phyloP scores from a whole-genome alignment of 1,140 invertebrate species.

The Eufriesea mexicana region DNA sequence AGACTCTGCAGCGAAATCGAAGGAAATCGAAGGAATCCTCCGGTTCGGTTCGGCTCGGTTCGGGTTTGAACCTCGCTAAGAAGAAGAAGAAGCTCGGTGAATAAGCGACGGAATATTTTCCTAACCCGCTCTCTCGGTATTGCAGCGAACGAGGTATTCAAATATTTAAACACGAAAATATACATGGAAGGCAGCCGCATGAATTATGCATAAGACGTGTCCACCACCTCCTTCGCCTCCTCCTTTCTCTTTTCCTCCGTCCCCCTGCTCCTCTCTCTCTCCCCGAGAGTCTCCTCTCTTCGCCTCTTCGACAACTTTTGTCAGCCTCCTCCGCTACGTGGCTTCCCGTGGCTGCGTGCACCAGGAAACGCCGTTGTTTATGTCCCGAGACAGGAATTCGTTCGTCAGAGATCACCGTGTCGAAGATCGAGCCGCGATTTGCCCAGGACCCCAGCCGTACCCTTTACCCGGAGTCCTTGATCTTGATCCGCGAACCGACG shows the following conservation, averaged over 20 bases:
- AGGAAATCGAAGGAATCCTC: constrained; percentile 39
- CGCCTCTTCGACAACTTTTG: constrained; percentile 54
- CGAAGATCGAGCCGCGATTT: background rate
- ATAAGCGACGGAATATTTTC: constrained; percentile 76
- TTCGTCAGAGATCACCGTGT: background rate
- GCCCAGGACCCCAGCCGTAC: no score
- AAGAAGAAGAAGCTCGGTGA: constrained; percentile 54
- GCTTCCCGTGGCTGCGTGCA: constrained; percentile 1
- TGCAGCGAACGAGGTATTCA: constrained; percentile 78
- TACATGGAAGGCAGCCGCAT: constrained; percentile 76
- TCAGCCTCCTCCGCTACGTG: constrained; percentile 15
- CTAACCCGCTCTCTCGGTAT: constrained; percentile 66
- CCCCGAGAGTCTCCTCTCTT: constrained; percentile 15
- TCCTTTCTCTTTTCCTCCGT: constrained; percentile 55
- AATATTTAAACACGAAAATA: constrained; percentile 82
- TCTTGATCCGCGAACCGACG: constrained; percentile 43
- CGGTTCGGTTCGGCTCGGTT: no score
- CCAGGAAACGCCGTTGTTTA: constrained; percentile 18
- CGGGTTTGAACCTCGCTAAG: background rate
- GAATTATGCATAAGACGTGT: constrained; percentile 79
- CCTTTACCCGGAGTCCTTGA: constrained; percentile 37
- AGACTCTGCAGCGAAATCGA: background rate
- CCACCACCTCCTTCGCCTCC: constrained; percentile 61
- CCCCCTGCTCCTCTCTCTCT: constrained; percentile 49
- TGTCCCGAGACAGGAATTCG: constrained; percentile 1